Evolutionary conservation across 1,140 invertebrate species (phyloP).

Genomic region (Potamilus streckersoni): DNA sequence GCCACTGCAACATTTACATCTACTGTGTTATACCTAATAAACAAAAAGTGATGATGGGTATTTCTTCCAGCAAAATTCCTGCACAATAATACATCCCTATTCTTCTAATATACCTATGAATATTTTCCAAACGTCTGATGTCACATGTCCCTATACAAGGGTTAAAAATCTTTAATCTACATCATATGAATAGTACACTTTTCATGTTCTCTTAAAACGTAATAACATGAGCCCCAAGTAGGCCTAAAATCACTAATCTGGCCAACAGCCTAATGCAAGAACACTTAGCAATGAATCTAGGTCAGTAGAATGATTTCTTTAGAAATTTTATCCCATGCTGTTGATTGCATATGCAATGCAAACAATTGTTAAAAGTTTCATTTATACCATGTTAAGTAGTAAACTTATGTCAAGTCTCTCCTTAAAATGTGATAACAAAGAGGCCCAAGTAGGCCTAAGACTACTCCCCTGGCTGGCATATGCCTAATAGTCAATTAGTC

Average conservation of each 20-base stretch:
- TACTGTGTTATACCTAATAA: conserved; percentile 80
- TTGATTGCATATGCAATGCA: background rate
- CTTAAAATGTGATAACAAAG: too few species aligned
- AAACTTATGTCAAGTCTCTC: too few species aligned
- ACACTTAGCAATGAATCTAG: too few species aligned
- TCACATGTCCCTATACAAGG: background rate
- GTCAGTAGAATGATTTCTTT: too few species aligned
- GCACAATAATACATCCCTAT: background rate
- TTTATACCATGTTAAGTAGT: too few species aligned
- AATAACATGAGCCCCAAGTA: background rate
- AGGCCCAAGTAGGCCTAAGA: too few species aligned
- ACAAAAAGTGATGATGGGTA: conserved; percentile 2
- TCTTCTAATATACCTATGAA: background rate
- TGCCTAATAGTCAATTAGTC: too few species aligned
- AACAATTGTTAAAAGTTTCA: background rate
- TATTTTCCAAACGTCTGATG: background rate
- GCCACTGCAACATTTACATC: conserved; percentile 98
- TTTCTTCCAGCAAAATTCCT: background rate
- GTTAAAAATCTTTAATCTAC: background rate
- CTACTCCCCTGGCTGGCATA: too few species aligned
- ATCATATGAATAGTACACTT: background rate
- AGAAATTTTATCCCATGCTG: too few species aligned
- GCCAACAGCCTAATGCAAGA: too few species aligned
- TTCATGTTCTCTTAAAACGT: background rate
- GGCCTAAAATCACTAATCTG: too few species aligned